Conservation (phyloP, 92 coral and sea anemone species). For the Isaurus tuberculatus region DNA sequence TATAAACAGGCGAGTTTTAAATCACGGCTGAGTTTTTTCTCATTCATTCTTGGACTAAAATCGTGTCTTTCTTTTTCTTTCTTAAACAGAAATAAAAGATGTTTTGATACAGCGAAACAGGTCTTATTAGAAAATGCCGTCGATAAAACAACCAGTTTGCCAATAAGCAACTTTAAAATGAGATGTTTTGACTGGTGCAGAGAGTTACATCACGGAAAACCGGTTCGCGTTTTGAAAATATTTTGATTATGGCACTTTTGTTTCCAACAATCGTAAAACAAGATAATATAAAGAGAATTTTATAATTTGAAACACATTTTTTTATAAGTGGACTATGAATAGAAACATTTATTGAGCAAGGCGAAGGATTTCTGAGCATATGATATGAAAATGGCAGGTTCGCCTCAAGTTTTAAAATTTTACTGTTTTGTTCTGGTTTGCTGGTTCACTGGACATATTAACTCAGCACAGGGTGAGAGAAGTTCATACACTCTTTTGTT, state of each 20-base stretch:
- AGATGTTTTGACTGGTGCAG: conserved; percentile 41
- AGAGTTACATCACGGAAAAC: conserved; percentile 34
- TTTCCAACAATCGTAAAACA: conserved; percentile 1
- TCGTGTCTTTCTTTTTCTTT: not conserved
- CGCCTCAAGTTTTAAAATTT: not conserved
- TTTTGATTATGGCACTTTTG: conserved; percentile 15
- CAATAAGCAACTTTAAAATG: conserved; percentile 18
- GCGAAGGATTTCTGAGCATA: not conserved
- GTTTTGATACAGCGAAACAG: conserved; percentile 20
- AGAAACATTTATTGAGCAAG: not conserved
- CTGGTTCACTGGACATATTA: not conserved
- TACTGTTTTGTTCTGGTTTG: not conserved
- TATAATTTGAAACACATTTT: not conserved
- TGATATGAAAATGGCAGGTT: not conserved
- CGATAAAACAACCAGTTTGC: conserved; percentile 8
- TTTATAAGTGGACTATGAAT: conserved; percentile 9
- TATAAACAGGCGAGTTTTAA: not conserved
- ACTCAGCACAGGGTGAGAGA: conserved; percentile 2
- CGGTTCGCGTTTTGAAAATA: conserved; percentile 12
- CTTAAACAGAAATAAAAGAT: not conserved
- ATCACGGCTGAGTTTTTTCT: not conserved
- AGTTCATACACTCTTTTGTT: not conserved
- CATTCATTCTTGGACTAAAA: not conserved
- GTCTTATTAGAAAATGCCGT: not conserved
- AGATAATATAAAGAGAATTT: not conserved